Percentiles rank a stretch among this genome's conserved stretches.
Conservation (phyloP, 2,888 invertebrate genomes). For the Trichacis sp. region DNA sequence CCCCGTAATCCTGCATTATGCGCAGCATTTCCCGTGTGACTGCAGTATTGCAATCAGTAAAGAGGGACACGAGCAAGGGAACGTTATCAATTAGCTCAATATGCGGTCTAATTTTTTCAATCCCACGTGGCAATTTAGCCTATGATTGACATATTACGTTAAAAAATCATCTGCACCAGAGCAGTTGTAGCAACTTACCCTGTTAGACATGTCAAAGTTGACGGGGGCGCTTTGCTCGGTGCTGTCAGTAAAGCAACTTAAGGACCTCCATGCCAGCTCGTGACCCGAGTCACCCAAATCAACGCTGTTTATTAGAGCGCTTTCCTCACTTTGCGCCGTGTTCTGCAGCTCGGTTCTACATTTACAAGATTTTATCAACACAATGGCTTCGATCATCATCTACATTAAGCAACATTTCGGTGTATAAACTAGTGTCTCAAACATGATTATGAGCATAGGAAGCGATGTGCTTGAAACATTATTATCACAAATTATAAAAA, state of each 20-base stretch:
- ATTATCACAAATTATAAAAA: no score
- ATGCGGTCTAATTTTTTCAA: conserved; percentile 96
- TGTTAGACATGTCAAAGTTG: conserved; percentile 92
- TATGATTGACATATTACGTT: no score
- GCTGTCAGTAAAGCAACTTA: conserved; percentile 89
- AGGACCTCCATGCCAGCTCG: conserved; percentile 82
- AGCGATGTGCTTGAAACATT: no score
- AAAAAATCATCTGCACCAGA: no score
- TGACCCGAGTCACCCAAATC: conserved; percentile 71
- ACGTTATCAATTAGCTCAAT: conserved; percentile 97
- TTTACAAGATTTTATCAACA: no score
- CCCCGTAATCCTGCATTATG: conserved; percentile 97
- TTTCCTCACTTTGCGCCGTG: conserved; percentile 67
- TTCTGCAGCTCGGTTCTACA: no score
- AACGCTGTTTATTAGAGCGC: conserved; percentile 67
- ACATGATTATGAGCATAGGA: no score
- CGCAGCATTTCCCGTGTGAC: conserved; percentile 92
- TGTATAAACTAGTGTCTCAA: no score
- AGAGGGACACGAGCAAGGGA: conserved; percentile 94
- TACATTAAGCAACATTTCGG: no score
- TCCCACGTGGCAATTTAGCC: conserved; percentile 96
- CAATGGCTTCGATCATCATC: no score
- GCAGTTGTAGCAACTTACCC: conserved; percentile 78
- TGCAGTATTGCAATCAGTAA: conserved; percentile 96
- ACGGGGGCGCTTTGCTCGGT: conserved; percentile 92